phyloP scores from a whole-genome alignment of 2,113 vertebrate genomes.

The Zonotrichia leucophrys region DNA sequence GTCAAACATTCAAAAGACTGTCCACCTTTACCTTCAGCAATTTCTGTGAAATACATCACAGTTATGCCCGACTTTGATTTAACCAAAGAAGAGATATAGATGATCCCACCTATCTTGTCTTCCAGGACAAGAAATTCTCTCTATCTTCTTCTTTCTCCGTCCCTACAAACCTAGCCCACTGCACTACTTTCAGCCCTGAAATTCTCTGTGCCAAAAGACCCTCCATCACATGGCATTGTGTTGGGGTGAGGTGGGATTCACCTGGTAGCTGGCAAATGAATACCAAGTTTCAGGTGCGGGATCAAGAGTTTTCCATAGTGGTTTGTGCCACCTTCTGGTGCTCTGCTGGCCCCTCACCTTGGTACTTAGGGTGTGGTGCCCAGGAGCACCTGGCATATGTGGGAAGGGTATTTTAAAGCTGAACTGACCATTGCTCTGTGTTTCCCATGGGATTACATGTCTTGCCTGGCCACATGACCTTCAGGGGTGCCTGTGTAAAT shows the following conservation, averaged over 20 bases:
- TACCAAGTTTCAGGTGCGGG: neutral
- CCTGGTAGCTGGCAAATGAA: neutral
- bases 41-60: neutral
- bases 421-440: neutral
- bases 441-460: neutral
- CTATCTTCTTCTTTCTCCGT: neutral
- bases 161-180: neutral
- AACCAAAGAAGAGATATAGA: neutral
- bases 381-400: neutral
- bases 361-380: neutral
- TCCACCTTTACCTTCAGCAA: neutral
- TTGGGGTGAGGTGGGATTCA: neutral
- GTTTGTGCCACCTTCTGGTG: neutral
- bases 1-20: neutral
- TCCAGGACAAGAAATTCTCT: neutral
- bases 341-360: neutral
- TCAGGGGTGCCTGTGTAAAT: neutral
- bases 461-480: neutral
- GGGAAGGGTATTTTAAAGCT: neutral
- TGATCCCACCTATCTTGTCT: neutral
- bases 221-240: neutral
- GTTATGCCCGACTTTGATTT: neutral
- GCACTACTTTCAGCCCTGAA: neutral
- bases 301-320: neutral
- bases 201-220: neutral